Evolutionary conservation across 2,113 vertebrate genomes (phyloP).

Genomic region (Ciconia stormi): DNA sequence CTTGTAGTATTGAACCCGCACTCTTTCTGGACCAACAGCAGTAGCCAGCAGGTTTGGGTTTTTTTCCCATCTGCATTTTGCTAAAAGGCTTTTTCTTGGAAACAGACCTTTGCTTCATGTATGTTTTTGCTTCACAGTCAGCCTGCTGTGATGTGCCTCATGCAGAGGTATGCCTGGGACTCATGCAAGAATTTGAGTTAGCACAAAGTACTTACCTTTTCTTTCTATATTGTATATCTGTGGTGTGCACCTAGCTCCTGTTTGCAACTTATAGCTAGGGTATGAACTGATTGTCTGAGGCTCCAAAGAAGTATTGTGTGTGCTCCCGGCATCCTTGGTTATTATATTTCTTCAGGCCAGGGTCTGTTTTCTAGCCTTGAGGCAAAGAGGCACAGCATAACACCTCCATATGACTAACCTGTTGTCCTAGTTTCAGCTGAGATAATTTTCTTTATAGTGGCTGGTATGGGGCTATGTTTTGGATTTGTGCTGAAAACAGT

Average conservation of each 20-base stretch:
- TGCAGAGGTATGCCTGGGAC: background rate
- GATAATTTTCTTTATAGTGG: too few species aligned
- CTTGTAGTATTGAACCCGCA: background rate
- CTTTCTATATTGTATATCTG: background rate
- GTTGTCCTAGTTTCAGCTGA: too few species aligned
- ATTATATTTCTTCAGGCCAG: background rate
- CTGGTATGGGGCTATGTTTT: too few species aligned
- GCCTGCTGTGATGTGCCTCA: background rate
- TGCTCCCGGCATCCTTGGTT: background rate
- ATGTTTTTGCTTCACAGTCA: background rate
- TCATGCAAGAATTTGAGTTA: background rate
- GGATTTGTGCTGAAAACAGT: too few species aligned
- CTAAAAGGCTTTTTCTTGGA: background rate
- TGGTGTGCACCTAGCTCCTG: background rate
- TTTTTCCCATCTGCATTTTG: background rate
- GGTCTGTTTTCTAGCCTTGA: background rate
- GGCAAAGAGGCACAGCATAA: background rate
- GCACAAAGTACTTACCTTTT: background rate
- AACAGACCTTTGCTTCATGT: background rate
- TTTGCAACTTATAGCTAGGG: background rate
- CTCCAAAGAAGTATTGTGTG: background rate
- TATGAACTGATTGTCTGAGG: background rate
- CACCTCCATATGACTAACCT: background rate
- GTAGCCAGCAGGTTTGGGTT: fast-evolving
- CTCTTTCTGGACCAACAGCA: background rate